These are phyloP conservation scores for Myiagra hebetior DNA, from an alignment of 2,113 vertebrate genomes.

Conservation along the genomic window DNA sequence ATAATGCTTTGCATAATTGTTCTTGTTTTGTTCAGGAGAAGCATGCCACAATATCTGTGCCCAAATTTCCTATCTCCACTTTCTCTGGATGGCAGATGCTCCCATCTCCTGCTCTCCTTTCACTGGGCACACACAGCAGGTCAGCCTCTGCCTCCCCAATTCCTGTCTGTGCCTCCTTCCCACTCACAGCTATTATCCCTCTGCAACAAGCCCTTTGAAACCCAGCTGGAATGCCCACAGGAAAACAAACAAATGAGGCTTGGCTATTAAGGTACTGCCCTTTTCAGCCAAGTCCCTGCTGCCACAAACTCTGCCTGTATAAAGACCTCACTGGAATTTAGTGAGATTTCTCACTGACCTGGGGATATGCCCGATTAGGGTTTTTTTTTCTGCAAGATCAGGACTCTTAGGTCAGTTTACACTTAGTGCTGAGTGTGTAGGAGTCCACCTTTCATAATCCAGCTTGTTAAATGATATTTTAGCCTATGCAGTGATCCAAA, in stretches of 20 bases:
- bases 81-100: not conserved
- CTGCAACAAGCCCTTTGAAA: not conserved
- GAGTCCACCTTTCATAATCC: not conserved
- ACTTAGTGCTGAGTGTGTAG: not conserved
- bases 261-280: not conserved
- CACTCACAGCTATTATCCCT: not conserved
- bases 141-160: not conserved
- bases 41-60: not conserved
- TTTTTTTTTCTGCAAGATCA: not conserved
- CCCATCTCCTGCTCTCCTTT: not conserved
- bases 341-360: not conserved
- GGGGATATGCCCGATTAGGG: not conserved
- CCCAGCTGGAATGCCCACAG: not conserved
- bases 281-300: not conserved
- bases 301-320: not conserved
- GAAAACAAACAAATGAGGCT: not conserved
- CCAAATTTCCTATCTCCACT: not conserved
- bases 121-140: not conserved
- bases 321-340: not conserved
- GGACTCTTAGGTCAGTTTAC: not conserved
- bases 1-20: not conserved
- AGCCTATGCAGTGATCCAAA: not conserved
- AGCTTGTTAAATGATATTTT: conserved; percentile 6
- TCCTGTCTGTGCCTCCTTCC: not conserved
- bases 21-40: not conserved